Conservation (phyloP, 2,888 invertebrate genomes). For the Agrotis clavis region DNA sequence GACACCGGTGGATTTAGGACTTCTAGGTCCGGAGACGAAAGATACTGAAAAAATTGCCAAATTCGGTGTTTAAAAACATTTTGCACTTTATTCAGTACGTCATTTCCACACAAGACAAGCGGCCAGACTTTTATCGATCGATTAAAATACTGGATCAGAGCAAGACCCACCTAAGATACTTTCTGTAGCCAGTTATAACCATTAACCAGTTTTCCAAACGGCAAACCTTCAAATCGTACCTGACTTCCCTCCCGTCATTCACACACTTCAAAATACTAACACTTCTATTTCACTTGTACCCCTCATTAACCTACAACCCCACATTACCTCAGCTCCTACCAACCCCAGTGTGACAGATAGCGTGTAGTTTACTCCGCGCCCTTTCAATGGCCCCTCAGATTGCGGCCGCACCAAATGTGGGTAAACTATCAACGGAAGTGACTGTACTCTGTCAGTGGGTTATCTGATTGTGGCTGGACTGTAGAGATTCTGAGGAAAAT, state of each 20-base stretch:
- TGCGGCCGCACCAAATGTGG: constrained; percentile 38
- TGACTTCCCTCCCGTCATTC: constrained; percentile 5
- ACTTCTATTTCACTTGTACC: constrained; percentile 9
- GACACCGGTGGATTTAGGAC: too few relatives aligned
- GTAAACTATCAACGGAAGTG: constrained; percentile 45
- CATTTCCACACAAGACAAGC: too few relatives aligned
- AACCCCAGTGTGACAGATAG: constrained; percentile 43
- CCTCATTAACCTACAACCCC: constrained; percentile 32
- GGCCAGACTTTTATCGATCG: too few relatives aligned
- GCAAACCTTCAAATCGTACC: neutral
- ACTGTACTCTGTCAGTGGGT: constrained; percentile 43
- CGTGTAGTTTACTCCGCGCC: constrained; percentile 30
- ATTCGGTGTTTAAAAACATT: neutral
- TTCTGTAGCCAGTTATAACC: too few relatives aligned
- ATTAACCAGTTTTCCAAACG: too few relatives aligned
- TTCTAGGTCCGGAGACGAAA: too few relatives aligned
- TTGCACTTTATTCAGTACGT: neutral
- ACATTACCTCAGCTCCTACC: constrained; percentile 9
- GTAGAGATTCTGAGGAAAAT: constrained; percentile 13
- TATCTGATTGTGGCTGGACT: constrained; percentile 50
- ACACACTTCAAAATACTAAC: constrained; percentile 12
- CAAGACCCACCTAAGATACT: too few relatives aligned
- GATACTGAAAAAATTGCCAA: neutral
- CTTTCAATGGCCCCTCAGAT: constrained; percentile 41
- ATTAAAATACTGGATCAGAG: too few relatives aligned